Evolutionary conservation across 2,797 vertebrate species (phyloP).

Genomic region (Nyctalus aviator): DNA sequence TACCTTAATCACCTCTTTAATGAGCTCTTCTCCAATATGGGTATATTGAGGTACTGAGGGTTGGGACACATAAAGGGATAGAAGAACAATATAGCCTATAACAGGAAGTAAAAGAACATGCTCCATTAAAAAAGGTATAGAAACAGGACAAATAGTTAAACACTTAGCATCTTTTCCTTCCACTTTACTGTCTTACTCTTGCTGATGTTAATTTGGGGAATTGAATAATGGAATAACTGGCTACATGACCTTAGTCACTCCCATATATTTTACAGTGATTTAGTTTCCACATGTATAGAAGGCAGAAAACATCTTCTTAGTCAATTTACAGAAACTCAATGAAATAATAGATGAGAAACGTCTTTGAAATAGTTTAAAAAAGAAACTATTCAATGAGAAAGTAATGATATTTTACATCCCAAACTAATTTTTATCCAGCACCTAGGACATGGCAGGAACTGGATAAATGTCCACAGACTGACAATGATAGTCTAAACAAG

Average conservation of each 20-base stretch:
- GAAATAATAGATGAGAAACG: background rate
- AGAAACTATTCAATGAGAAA: background rate
- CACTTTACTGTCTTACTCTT: background rate
- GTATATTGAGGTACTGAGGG: background rate
- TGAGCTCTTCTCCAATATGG: background rate
- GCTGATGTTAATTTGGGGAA: background rate
- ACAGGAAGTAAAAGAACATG: rapidly evolving
- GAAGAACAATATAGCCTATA: background rate
- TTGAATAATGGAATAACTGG: background rate
- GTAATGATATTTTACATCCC: background rate
- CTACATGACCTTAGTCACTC: background rate
- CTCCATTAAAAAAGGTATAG: background rate
- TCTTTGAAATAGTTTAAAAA: conserved; percentile 32
- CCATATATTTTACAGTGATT: background rate
- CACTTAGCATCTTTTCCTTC: background rate
- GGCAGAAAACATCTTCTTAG: background rate
- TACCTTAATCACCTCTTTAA: background rate
- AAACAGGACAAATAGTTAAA: background rate
- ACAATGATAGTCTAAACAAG: background rate
- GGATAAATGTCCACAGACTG: background rate
- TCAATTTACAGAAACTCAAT: background rate
- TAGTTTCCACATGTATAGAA: background rate
- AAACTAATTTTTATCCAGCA: background rate
- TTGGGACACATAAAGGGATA: background rate
- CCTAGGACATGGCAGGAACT: background rate